Percentiles rank a stretch among this genome's conserved stretches.
Conservation (phyloP, 1,140 invertebrate genomes). For the Drosophila pectinifera region DNA sequence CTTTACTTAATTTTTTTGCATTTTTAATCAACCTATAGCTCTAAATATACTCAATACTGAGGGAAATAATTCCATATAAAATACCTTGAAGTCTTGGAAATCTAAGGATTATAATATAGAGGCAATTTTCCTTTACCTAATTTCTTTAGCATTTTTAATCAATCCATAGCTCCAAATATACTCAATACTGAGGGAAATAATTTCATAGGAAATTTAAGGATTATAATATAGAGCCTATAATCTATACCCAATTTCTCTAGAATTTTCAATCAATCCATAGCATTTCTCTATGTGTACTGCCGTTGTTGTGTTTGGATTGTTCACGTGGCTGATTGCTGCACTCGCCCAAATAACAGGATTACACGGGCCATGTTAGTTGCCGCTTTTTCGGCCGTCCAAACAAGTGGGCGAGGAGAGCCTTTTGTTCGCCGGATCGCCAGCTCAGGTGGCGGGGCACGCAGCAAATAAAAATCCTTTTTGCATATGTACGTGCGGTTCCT, state of each 20-base stretch:
- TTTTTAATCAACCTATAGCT: not conserved
- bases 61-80: too few species aligned
- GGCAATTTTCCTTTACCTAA: too few species aligned
- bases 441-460: constrained; percentile 38
- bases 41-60: too few species aligned
- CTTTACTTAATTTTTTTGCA: too few species aligned
- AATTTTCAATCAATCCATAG: not conserved
- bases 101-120: too few species aligned
- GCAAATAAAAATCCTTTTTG: constrained; percentile 66
- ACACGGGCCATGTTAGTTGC: constrained; percentile 50
- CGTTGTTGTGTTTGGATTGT: constrained; percentile 35
- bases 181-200: too few species aligned
- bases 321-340: constrained; percentile 68
- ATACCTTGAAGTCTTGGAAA: too few species aligned
- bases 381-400: constrained; percentile 38
- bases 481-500: constrained; percentile 55
- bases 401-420: constrained; percentile 25
- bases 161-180: too few species aligned
- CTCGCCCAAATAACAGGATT: constrained; percentile 74
- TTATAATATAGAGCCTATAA: too few species aligned
- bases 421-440: constrained; percentile 7
- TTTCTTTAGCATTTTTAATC: too few species aligned
- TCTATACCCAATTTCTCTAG: too few species aligned
- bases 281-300: not conserved
- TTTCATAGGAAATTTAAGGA: too few species aligned